A percentile compares a stretch with the other conserved stretches of the same genome.
Conservation (phyloP, 1,140 invertebrate species). For the Sitobion miscanthi region DNA sequence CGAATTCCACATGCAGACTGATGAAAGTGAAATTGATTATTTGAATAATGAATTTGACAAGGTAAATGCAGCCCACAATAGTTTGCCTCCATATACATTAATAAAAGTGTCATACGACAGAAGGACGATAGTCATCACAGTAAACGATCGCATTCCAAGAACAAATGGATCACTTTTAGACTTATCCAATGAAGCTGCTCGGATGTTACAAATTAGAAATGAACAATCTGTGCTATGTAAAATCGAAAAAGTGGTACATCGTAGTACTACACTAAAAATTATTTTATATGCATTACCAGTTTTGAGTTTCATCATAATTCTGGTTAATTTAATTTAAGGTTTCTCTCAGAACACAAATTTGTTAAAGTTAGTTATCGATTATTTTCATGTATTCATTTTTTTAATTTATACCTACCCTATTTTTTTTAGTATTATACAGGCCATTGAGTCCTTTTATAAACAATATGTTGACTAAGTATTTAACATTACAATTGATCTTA, state of each 20-base stretch:
- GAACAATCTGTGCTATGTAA: neutral
- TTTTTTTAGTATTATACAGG: too few relatives aligned
- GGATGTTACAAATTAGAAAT: neutral
- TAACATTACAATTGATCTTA: too few relatives aligned
- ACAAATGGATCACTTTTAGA: slow-evolving; percentile 9
- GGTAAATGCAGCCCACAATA: neutral
- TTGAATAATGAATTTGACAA: neutral
- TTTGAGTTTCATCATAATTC: too few relatives aligned
- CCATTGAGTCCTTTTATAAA: too few relatives aligned
- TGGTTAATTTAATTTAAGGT: too few relatives aligned
- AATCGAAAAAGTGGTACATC: neutral
- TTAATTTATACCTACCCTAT: too few relatives aligned
- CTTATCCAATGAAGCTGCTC: neutral
- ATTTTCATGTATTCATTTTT: too few relatives aligned
- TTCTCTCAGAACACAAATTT: too few relatives aligned
- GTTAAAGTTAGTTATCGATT: too few relatives aligned
- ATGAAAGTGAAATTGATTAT: neutral
- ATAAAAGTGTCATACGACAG: neutral
- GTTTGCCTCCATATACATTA: neutral
- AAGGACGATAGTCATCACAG: neutral
- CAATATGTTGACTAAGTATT: too few relatives aligned
- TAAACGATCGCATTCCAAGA: slow-evolving; percentile 21
- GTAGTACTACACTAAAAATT: too few relatives aligned
- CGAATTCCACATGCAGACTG: neutral
- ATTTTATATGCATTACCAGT: too few relatives aligned